phyloP scores from a whole-genome alignment of 2,797 vertebrate genomes.

The Phoxinus dragarum region DNA sequence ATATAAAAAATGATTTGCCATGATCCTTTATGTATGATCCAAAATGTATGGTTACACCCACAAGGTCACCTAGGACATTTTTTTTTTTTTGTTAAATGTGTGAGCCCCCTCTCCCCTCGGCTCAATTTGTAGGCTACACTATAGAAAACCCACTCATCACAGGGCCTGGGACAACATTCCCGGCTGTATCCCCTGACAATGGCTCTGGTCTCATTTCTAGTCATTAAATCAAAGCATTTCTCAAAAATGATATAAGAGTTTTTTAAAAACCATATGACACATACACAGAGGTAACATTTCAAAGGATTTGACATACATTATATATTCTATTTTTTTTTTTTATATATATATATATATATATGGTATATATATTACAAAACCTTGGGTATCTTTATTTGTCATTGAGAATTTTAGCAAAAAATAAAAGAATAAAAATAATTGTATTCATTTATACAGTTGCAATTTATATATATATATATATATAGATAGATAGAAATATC shows the following conservation, averaged over 20 bases:
- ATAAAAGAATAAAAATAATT: not conserved
- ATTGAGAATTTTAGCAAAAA: not conserved
- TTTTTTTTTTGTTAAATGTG: not conserved
- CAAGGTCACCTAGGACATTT: not conserved
- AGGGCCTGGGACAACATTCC: slow-evolving; percentile 20
- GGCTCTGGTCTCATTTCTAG: not conserved
- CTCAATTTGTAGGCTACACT: not conserved
- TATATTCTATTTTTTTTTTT: not conserved
- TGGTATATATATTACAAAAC: too few relatives aligned
- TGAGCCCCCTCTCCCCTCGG: not conserved
- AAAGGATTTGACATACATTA: not conserved
- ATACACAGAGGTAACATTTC: not conserved
- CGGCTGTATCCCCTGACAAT: not conserved
- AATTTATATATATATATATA: not conserved
- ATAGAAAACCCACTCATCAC: slow-evolving; percentile 11
- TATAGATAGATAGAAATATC: not conserved
- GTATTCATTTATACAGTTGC: not conserved
- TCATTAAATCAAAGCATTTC: not conserved
- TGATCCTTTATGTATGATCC: not conserved
- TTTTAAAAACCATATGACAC: not conserved
- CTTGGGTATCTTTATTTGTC: not conserved
- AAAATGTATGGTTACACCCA: not conserved
- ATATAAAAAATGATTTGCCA: not conserved
- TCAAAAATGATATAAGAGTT: not conserved
- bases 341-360: too few relatives aligned